Conservation (phyloP, 2,113 vertebrate genomes). For the Strigops habroptila region DNA sequence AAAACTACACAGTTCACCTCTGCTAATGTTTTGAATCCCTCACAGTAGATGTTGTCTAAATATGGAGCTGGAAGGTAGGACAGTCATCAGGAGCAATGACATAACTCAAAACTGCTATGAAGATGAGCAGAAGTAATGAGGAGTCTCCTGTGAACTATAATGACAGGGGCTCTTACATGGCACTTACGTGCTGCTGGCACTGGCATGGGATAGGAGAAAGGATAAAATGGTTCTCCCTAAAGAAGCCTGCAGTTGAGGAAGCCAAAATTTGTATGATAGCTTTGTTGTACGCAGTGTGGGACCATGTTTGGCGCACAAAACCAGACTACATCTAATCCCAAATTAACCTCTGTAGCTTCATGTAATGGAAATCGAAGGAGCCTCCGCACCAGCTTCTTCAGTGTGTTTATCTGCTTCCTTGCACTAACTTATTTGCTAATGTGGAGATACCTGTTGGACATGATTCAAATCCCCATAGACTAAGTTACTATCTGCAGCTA, state of each 20-base stretch:
- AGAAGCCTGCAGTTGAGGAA: not conserved
- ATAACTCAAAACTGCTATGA: not conserved
- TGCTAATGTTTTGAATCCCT: not conserved
- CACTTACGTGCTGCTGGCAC: not conserved
- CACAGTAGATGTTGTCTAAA: not conserved
- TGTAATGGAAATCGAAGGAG: not conserved
- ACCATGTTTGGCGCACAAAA: not conserved
- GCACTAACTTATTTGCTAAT: not conserved
- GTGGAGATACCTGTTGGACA: no score
- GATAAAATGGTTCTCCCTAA: not conserved
- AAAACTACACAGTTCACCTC: not conserved
- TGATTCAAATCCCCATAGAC: not conserved
- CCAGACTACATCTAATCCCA: not conserved
- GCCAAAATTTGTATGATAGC: not conserved
- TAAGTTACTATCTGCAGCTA: not conserved
- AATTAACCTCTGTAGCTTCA: not conserved
- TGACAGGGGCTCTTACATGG: not conserved
- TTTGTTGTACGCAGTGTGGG: not conserved
- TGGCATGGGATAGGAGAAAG: no score
- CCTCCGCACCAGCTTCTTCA: not conserved
- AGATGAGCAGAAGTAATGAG: not conserved
- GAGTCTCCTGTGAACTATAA: not conserved
- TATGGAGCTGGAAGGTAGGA: not conserved
- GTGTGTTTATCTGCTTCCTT: not conserved
- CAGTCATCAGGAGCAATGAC: not conserved